Conservation (phyloP, 2,113 vertebrate species). For the Lycaon pictus region DNA sequence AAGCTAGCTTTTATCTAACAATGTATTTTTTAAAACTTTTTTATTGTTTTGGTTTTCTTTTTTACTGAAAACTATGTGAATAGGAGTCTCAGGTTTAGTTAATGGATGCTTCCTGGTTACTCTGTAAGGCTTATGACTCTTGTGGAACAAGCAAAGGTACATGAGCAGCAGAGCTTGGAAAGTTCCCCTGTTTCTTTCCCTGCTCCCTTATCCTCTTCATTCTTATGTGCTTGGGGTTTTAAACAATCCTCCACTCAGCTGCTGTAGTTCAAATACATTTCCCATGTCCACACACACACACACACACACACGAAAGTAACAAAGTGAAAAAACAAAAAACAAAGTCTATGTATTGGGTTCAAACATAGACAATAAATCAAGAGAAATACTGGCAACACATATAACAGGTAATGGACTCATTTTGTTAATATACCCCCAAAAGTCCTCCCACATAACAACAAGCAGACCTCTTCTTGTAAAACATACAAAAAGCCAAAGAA, state of each 20-base stretch:
- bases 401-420: not conserved
- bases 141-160: not conserved
- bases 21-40: slow-evolving; percentile 23
- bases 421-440: not conserved
- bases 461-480: not conserved
- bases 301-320: not conserved
- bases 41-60: slow-evolving; percentile 58
- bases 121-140: slow-evolving; percentile 36
- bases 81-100: slow-evolving; percentile 59
- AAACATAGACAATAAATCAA: not conserved
- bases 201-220: slow-evolving; percentile 21
- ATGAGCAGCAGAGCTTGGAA: not conserved
- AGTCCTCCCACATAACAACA: not conserved
- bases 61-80: slow-evolving; percentile 59
- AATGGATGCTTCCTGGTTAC: slow-evolving; percentile 62
- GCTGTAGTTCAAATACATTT: not conserved
- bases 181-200: not conserved
- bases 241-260: not conserved
- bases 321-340: not conserved
- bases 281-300: fast-evolving
- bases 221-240: not conserved
- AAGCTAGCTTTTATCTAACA: slow-evolving; percentile 15
- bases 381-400: not conserved
- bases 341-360: not conserved
- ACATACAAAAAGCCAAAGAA: not conserved